Evolutionary conservation across 2,797 vertebrate genomes (phyloP).

Genomic region (Typhlichthys eigenmanni): DNA sequence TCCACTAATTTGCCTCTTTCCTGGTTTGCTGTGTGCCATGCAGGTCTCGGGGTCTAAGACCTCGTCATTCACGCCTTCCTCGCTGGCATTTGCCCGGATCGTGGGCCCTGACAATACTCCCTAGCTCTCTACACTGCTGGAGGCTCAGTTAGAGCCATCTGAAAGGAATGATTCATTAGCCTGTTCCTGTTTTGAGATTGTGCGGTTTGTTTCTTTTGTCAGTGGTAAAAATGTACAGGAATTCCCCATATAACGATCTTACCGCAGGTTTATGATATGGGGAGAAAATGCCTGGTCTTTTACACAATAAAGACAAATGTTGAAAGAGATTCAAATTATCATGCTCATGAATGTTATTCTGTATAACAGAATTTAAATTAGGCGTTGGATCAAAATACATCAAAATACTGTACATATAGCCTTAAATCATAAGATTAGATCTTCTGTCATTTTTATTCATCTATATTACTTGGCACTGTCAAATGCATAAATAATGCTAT

Average conservation of each 20-base stretch:
- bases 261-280: too few relatives aligned
- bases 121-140: slow-evolving; percentile 5
- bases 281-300: too few relatives aligned
- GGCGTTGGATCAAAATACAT: too few relatives aligned
- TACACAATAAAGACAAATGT: too few relatives aligned
- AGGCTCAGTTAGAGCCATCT: slow-evolving; percentile 19
- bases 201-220: slow-evolving; percentile 23
- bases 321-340: too few relatives aligned
- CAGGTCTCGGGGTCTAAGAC: slow-evolving; percentile 25
- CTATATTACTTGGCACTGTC: too few relatives aligned
- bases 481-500: too few relatives aligned
- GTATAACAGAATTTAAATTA: too few relatives aligned
- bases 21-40: slow-evolving; percentile 48
- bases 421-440: too few relatives aligned
- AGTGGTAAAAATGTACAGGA: slow-evolving; percentile 36
- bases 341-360: too few relatives aligned
- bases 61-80: slow-evolving; percentile 52
- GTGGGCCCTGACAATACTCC: slow-evolving; percentile 32
- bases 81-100: slow-evolving; percentile 27
- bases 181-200: slow-evolving; percentile 52
- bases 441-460: too few relatives aligned
- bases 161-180: slow-evolving; percentile 48
- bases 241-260: slow-evolving; percentile 34
- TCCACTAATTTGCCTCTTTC: slow-evolving; percentile 58
- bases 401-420: too few relatives aligned